Base-by-base conservation (phyloP, 2,113 vertebrate genomes). In the Dicaeum eximium region DNA sequence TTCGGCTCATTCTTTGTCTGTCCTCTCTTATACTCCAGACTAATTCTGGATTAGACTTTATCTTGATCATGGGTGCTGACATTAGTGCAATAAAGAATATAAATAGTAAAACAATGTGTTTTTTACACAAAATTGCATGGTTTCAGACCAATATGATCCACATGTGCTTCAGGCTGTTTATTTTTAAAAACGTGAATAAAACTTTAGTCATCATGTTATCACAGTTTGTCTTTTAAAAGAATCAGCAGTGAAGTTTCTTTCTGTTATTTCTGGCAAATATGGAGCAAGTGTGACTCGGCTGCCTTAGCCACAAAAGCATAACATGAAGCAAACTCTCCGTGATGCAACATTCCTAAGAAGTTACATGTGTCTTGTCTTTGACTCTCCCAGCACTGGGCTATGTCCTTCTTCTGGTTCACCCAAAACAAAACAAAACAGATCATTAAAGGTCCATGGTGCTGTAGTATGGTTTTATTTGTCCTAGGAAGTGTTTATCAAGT, bases 261-360 rank as follows among this genome's bases (percentile, higher is more conserved):
- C 58, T 88, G 27, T 74, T 92, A 57, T 88, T 97, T 88, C 51
- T 96, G 64, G 51, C n/a, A 83, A 77, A 71, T n/a, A 45, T 31
- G 15, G 56, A 94, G 21, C 25, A 27, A 78, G 11, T 54, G 28
- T 51, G 66, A 56, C 62, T 91, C 60, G 47, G 40, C 33, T 90
- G 18, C 30, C 30, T 66, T 14, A 42, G n/a, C 42, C 30, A 30
- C 27, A 77, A 80, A 89, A 90, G 10, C 42, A 54, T 17, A 79
- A 57, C 4, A 2, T 51, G 45, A 91, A 62, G 11, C 57, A 75
- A 75, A 57, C 0, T 0, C 22, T 47, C 33, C 14, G 9, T 0
- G 0, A 33, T 45, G 54, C 30, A 58, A 45, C 1, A 0, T 88
- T 88, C 56, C n/a, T 86, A 80, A 74, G 1, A 5, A 70, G 38